Conservation (phyloP, 1,140 invertebrate genomes). For the Sinella curviseta region DNA sequence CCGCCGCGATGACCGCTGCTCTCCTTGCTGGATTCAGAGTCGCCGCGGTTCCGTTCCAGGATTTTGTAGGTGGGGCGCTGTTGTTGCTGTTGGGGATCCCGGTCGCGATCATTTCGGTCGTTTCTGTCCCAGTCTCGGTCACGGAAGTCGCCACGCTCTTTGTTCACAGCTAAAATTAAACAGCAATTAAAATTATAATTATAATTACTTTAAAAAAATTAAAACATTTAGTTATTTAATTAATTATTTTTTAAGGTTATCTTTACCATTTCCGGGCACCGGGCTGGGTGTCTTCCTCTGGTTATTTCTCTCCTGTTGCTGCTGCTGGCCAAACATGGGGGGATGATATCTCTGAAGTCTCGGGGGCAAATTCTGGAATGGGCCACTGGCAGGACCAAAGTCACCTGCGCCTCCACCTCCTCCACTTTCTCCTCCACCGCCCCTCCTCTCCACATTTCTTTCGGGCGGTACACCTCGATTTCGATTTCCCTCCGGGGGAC, state of each 20-base stretch:
- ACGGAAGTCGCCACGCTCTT: not conserved
- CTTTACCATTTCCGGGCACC: not conserved
- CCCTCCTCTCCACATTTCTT: not conserved
- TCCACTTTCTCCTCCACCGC: not conserved
- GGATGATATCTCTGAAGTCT: constrained; percentile 20
- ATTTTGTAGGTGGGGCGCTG: constrained; percentile 22
- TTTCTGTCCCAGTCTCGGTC: not conserved
- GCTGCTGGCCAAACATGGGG: constrained; percentile 13
- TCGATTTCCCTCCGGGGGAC: not conserved
- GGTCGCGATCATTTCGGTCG: not conserved
- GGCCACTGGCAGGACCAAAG: constrained; percentile 18
- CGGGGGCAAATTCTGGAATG: constrained; percentile 36
- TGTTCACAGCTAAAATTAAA: constrained; percentile 1
- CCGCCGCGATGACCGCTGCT: constrained; percentile 14
- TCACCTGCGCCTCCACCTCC: not conserved
- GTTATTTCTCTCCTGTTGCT: constrained; percentile 27
- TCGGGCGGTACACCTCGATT: not conserved
- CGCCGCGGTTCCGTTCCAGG: constrained; percentile 30
- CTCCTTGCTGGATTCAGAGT: constrained; percentile 37
- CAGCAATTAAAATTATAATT: not conserved
- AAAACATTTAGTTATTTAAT: not conserved
- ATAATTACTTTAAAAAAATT: not conserved
- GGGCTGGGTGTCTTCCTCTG: constrained; percentile 45
- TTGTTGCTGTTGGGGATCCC: not conserved
- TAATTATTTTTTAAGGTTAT: not conserved